Conservation (phyloP, 2,797 vertebrate species). For the Paratrypauchen microcephalus region DNA sequence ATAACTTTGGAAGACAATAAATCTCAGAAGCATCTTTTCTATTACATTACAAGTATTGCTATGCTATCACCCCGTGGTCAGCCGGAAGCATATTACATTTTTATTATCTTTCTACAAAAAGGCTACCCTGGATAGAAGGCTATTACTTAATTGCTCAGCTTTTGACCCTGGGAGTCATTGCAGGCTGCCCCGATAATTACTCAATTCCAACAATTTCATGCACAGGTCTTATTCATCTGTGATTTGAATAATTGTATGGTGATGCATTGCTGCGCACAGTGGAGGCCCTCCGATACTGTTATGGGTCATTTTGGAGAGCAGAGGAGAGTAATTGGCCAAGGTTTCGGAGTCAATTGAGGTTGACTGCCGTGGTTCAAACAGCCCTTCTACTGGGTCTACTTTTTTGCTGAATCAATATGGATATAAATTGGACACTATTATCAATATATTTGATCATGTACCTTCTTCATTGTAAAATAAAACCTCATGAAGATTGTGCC, state of each 20-base stretch:
- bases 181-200: slow-evolving; percentile 67
- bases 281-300: slow-evolving; percentile 48
- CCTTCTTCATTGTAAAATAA: neutral
- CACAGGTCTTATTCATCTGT: slow-evolving; percentile 58
- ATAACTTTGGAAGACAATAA: slow-evolving; percentile 5
- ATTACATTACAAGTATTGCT: slow-evolving; percentile 4
- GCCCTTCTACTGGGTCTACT: slow-evolving; percentile 12
- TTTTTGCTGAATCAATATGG: neutral
- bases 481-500: slow-evolving; percentile 13
- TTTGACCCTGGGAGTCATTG: slow-evolving; percentile 66
- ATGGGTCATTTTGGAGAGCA: slow-evolving; percentile 59
- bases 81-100: slow-evolving; percentile 46
- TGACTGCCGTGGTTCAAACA: slow-evolving; percentile 39
- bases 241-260: slow-evolving; percentile 73
- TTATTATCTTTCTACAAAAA: slow-evolving; percentile 62
- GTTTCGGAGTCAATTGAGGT: slow-evolving; percentile 61
- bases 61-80: slow-evolving; percentile 40
- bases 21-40: neutral
- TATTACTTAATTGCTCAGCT: slow-evolving; percentile 72
- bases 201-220: slow-evolving; percentile 65
- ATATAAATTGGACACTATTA: neutral
- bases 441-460: neutral
- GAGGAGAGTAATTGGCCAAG: slow-evolving; percentile 53
- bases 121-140: slow-evolving; percentile 67
- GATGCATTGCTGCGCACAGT: slow-evolving; percentile 50